Conservation (phyloP, 2,797 vertebrate species). For the Lacerta bilineata region DNA sequence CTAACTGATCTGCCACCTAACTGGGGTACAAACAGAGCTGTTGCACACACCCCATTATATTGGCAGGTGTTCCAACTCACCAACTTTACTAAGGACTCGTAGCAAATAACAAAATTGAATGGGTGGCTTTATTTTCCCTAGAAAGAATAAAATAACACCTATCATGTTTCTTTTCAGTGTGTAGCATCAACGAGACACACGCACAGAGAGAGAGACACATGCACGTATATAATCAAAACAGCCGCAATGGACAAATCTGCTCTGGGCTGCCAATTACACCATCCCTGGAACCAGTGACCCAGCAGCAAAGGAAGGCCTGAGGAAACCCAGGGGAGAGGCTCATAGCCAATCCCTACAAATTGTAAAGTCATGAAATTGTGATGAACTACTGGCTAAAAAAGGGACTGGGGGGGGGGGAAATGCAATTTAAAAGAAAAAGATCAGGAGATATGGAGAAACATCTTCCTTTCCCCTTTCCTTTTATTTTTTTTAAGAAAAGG, state of each 20-base stretch:
- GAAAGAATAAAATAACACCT: neutral
- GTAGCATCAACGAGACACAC: too few species aligned
- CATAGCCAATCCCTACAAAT: conserved; percentile 14
- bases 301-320: neutral
- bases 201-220: too few species aligned
- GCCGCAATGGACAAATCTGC: neutral
- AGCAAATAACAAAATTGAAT: neutral
- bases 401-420: neutral
- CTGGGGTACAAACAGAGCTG: too few species aligned
- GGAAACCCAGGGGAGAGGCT: neutral
- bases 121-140: neutral
- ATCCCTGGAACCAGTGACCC: neutral
- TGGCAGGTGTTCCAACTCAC: too few species aligned
- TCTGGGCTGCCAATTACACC: neutral
- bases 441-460: neutral
- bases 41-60: too few species aligned
- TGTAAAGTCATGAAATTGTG: conserved; percentile 19
- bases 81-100: neutral
- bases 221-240: neutral
- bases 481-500: neutral
- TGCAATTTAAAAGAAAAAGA: conserved; percentile 6
- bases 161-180: neutral
- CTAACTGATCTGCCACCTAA: too few species aligned
- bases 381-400: conserved; percentile 1
- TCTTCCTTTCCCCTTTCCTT: neutral